These are phyloP conservation scores for Machaerirhynchus nigripectus DNA, from an alignment of 2,113 vertebrate genomes.

Conservation along the genomic window DNA sequence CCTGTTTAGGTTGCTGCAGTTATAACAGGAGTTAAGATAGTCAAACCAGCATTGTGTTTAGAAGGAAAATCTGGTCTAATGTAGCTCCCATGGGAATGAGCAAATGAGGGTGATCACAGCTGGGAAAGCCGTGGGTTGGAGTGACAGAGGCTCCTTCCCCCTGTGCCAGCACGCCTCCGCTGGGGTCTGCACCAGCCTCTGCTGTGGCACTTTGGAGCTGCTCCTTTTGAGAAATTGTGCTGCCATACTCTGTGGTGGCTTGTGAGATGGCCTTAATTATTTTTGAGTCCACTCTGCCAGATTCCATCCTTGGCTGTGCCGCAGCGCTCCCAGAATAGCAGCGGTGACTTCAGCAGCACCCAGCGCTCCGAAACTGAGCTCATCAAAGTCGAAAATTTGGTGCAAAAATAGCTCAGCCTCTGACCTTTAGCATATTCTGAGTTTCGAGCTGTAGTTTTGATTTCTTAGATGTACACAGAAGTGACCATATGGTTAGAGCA, in stretches of 20 bases:
- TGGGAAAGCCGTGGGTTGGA: neutral
- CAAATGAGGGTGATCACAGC: neutral
- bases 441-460: neutral
- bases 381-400: neutral
- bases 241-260: neutral
- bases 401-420: neutral
- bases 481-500: slow-evolving; percentile 34
- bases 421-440: neutral
- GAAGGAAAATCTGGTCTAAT: neutral
- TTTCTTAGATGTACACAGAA: neutral
- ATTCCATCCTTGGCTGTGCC: neutral
- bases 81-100: neutral
- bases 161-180: neutral
- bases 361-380: neutral
- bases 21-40: neutral
- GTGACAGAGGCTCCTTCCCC: neutral
- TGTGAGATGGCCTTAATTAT: neutral
- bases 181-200: neutral
- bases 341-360: neutral
- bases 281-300: neutral
- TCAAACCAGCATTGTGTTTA: neutral
- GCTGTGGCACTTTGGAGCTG: neutral
- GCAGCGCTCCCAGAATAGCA: neutral
- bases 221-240: slow-evolving; percentile 10
- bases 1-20: neutral